phyloP scores from a whole-genome alignment of 2,113 vertebrate genomes.

The Phalacrocorax pelagicus region DNA sequence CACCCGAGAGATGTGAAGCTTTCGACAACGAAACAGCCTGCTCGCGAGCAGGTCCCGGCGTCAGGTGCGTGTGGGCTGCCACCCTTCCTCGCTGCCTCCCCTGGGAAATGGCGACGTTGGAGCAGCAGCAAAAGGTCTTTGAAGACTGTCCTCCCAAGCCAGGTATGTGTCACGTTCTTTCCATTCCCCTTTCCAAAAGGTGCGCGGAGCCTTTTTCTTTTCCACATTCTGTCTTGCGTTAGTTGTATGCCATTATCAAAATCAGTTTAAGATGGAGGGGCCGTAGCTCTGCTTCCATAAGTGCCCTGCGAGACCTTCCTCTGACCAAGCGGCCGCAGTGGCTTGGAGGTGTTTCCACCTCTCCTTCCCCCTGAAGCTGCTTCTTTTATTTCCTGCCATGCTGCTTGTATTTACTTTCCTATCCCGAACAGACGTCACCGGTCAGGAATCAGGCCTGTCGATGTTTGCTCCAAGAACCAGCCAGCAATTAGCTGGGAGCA shows the following conservation, averaged over 20 bases:
- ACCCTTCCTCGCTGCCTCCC: constrained; percentile 71
- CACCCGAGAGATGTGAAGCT: constrained; percentile 82
- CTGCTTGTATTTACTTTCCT: not conserved
- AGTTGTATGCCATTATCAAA: rapidly evolving
- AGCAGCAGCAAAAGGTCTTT: constrained; percentile 67
- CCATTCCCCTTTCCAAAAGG: not conserved
- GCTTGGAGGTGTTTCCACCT: not conserved
- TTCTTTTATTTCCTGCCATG: not conserved
- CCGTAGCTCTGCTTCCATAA: not conserved
- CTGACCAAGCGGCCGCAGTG: not conserved
- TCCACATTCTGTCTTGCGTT: rapidly evolving
- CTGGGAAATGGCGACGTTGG: constrained; percentile 76
- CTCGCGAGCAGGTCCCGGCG: constrained; percentile 72
- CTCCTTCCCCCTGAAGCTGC: not conserved
- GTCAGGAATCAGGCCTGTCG: not conserved
- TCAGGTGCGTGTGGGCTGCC: constrained; percentile 87
- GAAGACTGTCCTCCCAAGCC: constrained; percentile 78
- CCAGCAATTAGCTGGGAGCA: not conserved
- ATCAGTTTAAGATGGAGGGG: not conserved
- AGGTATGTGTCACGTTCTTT: constrained; percentile 70
- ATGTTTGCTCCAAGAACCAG: not conserved
- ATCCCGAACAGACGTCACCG: not conserved
- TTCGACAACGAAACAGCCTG: constrained; percentile 73
- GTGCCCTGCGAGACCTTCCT: not conserved
- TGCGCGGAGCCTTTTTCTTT: rapidly evolving